These are phyloP conservation scores for Anolis sagrei DNA, from an alignment of 2,113 vertebrate genomes.

Conservation along the genomic window DNA sequence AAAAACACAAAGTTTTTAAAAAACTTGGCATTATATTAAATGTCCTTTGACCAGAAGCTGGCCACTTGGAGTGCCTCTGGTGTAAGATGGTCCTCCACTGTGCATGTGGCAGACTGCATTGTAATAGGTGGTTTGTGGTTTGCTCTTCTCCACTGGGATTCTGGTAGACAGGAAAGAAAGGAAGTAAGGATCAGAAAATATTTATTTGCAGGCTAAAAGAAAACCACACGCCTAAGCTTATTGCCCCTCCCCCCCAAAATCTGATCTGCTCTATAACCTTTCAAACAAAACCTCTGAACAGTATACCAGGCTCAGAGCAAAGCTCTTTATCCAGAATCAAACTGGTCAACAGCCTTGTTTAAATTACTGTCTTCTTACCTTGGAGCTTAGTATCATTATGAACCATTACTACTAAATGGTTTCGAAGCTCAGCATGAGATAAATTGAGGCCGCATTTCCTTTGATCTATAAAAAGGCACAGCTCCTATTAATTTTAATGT, in stretches of 20 bases:
- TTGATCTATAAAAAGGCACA: neutral
- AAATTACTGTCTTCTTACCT: no score
- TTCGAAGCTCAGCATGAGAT: neutral
- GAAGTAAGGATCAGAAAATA: neutral
- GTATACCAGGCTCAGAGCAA: neutral
- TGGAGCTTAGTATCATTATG: neutral
- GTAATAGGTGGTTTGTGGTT: no score
- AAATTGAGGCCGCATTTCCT: neutral
- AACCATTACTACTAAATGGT: conserved; percentile 5
- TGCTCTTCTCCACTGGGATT: no score
- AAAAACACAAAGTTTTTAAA: no score
- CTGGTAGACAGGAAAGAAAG: neutral
- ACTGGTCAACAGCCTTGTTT: neutral
- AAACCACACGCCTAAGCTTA: neutral
- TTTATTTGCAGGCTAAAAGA: neutral
- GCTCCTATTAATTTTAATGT: neutral
- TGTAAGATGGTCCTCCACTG: no score
- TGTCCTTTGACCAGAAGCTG: no score
- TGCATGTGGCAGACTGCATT: no score
- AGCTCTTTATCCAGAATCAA: neutral
- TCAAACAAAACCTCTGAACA: neutral
- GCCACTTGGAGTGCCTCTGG: no score
- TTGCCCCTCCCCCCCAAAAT: neutral
- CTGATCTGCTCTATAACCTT: no score
- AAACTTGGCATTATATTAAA: no score